Base-by-base conservation (phyloP, 2,113 vertebrate genomes). In the Bungarus multicinctus region DNA sequence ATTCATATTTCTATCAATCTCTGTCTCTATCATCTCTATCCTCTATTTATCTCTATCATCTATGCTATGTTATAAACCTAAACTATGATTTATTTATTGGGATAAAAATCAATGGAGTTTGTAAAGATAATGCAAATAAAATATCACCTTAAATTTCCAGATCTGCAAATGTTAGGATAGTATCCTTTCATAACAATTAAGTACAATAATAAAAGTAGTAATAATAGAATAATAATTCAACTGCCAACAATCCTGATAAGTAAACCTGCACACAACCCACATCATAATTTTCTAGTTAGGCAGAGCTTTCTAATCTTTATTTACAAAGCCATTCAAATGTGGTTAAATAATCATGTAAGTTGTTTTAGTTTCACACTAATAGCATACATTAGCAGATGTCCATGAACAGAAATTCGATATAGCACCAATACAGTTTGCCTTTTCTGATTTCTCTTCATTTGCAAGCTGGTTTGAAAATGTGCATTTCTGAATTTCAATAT, bases 241-340 rank as follows among this genome's bases (percentile, higher is more conserved):
- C 74, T 22, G 18, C 34, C 74, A 81, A 81, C 74, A 81, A 39
- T 81, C 74, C 74, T 39, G 27, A 9, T 53, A 88, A 87, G 52
- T 88, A 87, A 81, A 4, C 20, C 47, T 34, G 0, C 22, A 87
- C 45, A n/a, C 22, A 90, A 89, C 91, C 30, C 43, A 89, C 93
- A 89, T 16, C 53, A 30, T 90, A 10, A 86, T 94, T 94, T 0
- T 14, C 22, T 23, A 57, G 23, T 5, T 7, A 90, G 81, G 2
- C 25, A 64, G 53, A 60, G 0, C 27, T 95, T 91, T 57, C 90
- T 58, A 92, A 3, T 27, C 64, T 22, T 58, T 30, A 53, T 39
- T 60, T 94, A 64, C 58, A 89, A 92, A 97, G 9, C 3, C 9
- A 1, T 90, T 55, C n/a, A 74, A n/a, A 18, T 47, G 3, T 91